These are phyloP conservation scores for Antigone vipio DNA, from an alignment of 2,113 vertebrate species.

Conservation along the genomic window DNA sequence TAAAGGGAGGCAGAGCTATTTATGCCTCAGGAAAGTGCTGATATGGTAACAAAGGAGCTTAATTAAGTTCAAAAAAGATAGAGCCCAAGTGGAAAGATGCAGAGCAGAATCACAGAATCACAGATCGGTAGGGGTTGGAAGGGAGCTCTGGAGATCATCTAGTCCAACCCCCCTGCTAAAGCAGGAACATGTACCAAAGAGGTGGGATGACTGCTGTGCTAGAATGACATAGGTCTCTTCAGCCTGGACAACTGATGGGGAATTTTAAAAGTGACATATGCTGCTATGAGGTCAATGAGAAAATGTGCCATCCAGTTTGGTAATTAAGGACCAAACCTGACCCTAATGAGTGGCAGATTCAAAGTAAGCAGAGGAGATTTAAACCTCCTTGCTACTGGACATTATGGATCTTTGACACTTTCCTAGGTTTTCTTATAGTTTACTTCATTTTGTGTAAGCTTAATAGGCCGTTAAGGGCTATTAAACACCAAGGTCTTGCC, in stretches of 20 bases:
- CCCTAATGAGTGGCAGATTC: neutral
- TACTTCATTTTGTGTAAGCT: neutral
- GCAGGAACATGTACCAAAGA: neutral
- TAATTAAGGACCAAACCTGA: neutral
- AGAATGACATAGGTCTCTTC: neutral
- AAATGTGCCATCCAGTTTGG: neutral
- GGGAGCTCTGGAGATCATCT: too few relatives aligned
- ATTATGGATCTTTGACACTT: neutral
- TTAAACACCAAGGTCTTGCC: neutral
- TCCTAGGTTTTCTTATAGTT: neutral
- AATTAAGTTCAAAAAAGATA: neutral
- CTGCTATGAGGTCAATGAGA: fast-evolving
- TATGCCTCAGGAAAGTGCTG: neutral
- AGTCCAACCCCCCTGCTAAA: too few relatives aligned
- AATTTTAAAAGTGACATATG: fast-evolving
- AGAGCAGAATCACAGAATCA: neutral
- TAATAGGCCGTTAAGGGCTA: neutral
- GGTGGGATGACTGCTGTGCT: neutral
- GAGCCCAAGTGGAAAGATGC: neutral
- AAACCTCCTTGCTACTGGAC: neutral
- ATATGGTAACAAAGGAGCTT: neutral
- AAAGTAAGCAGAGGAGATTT: neutral
- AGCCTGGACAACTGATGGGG: neutral
- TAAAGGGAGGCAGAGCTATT: neutral
- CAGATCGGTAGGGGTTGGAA: too few relatives aligned